These are phyloP conservation scores for Drosophila nigricruria DNA, from an alignment of 2,888 invertebrate species.

Conservation along the genomic window DNA sequence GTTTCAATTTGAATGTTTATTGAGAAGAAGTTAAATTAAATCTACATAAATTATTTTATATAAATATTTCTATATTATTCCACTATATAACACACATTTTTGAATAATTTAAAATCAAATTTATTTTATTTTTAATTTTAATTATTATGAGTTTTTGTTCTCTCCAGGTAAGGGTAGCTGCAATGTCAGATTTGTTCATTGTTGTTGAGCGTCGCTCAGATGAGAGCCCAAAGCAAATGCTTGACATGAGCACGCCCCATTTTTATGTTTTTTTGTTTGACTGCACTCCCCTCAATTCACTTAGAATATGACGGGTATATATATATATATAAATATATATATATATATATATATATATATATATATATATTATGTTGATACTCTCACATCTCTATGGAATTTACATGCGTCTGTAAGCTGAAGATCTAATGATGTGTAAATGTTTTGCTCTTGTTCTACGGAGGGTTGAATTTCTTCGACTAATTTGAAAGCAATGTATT, in stretches of 20 bases:
- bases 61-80: neutral
- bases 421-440: constrained; percentile 68
- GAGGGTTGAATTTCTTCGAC: constrained; percentile 24
- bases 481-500: constrained; percentile 58
- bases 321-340: constrained; percentile 7
- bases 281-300: constrained; percentile 15
- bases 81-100: too few relatives aligned
- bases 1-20: neutral
- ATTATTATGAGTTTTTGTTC: neutral
- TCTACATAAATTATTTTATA: neutral
- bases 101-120: too few relatives aligned
- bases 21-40: neutral
- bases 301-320: constrained; percentile 19
- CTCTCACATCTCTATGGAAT: constrained; percentile 32
- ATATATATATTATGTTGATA: constrained; percentile 5
- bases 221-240: constrained; percentile 3
- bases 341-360: neutral
- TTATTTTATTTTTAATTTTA: neutral
- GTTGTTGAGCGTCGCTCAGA: neutral
- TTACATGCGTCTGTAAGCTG: constrained; percentile 47
- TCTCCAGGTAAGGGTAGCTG: constrained; percentile 19
- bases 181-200: neutral
- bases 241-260: constrained; percentile 18
- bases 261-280: constrained; percentile 10
- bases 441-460: constrained; percentile 33